phyloP scores from a whole-genome alignment of 2,888 invertebrate species.

The Sipunculus nudus region DNA sequence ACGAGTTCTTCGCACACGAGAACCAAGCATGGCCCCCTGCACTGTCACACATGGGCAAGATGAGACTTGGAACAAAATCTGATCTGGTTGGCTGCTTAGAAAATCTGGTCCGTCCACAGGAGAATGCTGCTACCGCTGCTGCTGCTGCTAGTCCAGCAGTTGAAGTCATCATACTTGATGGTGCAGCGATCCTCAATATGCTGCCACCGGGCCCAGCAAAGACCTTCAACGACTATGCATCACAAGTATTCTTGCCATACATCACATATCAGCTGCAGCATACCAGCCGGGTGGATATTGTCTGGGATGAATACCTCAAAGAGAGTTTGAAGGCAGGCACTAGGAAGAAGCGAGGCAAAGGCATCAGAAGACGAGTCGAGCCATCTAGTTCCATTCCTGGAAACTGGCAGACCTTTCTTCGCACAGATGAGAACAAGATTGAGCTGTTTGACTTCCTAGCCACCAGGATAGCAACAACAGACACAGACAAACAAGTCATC shows the following conservation, averaged over 20 bases:
- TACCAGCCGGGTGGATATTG: conserved; percentile 28
- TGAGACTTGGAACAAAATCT: no score
- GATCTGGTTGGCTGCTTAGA: no score
- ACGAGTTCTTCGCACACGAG: no score
- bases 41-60: no score
- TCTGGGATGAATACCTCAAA: conserved; percentile 32
- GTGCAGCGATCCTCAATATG: conserved; percentile 33
- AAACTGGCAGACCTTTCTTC: conserved; percentile 29
- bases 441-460: conserved; percentile 24
- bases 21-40: no score
- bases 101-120: no score
- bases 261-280: conserved; percentile 19
- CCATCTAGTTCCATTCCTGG: conserved; percentile 15
- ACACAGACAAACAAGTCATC: conserved; percentile 16
- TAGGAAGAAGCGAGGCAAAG: conserved; percentile 33
- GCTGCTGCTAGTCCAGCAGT: no score
- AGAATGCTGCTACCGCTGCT: no score
- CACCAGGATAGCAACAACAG: background rate
- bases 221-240: conserved; percentile 35
- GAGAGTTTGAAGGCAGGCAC: conserved; percentile 34
- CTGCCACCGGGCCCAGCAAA: conserved; percentile 11
- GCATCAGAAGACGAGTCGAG: conserved; percentile 19
- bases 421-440: conserved; percentile 12
- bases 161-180: no score
- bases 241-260: conserved; percentile 20